Base-by-base conservation (phyloP, 2,888 invertebrate species). In the Drosophila birchii region DNA sequence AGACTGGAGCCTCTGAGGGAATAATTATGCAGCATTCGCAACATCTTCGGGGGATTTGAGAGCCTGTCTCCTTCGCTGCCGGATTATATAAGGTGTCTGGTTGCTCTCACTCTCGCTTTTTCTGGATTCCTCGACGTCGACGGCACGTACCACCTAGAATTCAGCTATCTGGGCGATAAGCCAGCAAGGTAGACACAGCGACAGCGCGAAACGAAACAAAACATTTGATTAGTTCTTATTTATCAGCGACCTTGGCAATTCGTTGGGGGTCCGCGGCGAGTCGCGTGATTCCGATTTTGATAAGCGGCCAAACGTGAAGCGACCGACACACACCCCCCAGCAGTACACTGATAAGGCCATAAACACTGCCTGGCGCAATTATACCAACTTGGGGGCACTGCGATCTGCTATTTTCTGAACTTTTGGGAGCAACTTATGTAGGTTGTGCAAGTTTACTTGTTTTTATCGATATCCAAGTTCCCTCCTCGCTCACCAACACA, bases 231-330 rank as follows among this genome's bases (percentile, higher is more conserved):
- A 82, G 53, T 58, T 76, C 57, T 44, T 57, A 47, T 67, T 79
- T 88, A 85, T 88, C 86, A 79, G 77, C 63, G 84, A 74, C 88
- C 85, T 85, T 85, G 86, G 76, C 60, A 62, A 43, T 61, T 78
- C 69, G 68, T 79, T 85, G 69, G 79, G 84, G 76, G 88, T 61
- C 75, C 68, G 70, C 57, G 55, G 12, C 39, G 53, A 53, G 73
- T 67, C 78, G 72, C 77, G 84, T 81, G 78, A 71, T 66, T 59
- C 76, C 80, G 88, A 86, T 66, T 63, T 79, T 88, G 84, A 88
- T 84, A 84, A 81, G 77, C 68, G 57, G 71, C 72, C 77, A 84
- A 85, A 88, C 86, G 78, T 86, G 88, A 61, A 67, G 56, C 63
- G 29, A 23, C 53, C 53, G 79, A 76, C 84, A 84, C 88, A 80